Base-by-base conservation (phyloP, 1,140 invertebrate species). In the Trachymyrmex cornetzi region DNA sequence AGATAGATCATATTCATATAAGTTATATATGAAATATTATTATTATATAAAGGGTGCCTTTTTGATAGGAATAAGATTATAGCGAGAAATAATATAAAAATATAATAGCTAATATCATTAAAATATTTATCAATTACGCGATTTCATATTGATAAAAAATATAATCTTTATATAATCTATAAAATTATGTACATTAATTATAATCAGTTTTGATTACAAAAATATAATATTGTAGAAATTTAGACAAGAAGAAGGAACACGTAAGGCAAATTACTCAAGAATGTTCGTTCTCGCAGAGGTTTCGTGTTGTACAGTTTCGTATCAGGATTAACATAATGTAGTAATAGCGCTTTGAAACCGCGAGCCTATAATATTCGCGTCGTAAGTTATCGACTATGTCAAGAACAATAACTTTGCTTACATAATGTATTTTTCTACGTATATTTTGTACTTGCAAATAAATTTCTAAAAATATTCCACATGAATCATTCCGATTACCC, bases 371-470 rank as follows among this genome's bases (percentile, higher is more conserved):
- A 38, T 34, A 74, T 74, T 75, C 30, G 30, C n/a, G 30, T 12
- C 12, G 14, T 55, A 59, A 59, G 3, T 38, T 59, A 38, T 75
- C 14, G 34, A 38, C n/a, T 59, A 74, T n/a, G 7, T 66, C 48
- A 64, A 48, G 30, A 74, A 81, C n/a, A 90, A 85, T 88, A 90
- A 87, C 38, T 89, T 85, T 72, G 74, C 55, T 87, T 88, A 81
- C 22, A 85, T 77, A 86, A 87, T 94, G 93, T 95, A 95, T 95
- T 94, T 95, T 95, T 95, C 93, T 95, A 95, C 94, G 89, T 91
- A 93, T 94, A 94, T 94, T 95, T 94, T 94, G 93, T 94, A 94
- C 93, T 94, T 94, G 93, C 91, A 61, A 86, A 92, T 93, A 93
- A 93, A 93, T 92, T 90, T 77, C 66, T 91, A 72, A 75, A 87